phyloP scores from a whole-genome alignment of 2,797 vertebrate species.

The Lepus townsendii region DNA sequence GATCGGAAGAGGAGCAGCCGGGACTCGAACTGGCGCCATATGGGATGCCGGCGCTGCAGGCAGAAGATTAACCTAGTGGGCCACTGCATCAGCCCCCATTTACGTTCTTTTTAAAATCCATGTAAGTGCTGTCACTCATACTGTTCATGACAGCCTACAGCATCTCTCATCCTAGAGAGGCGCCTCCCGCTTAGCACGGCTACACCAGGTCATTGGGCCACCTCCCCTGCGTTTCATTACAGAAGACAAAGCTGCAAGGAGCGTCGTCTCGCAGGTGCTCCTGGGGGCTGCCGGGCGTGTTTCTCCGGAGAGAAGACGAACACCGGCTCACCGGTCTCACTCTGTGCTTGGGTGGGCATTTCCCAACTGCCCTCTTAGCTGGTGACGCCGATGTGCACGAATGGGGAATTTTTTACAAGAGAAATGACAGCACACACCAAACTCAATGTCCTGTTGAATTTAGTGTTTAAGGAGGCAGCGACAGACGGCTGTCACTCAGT shows the following conservation, averaged over 20 bases:
- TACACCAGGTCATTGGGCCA: background rate
- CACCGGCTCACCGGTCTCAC: background rate
- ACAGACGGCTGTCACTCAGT: too few relatives aligned
- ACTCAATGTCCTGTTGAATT: background rate
- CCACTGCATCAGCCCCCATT: background rate
- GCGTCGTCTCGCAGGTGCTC: background rate
- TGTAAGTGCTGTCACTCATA: background rate
- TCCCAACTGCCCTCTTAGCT: background rate
- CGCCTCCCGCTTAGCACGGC: background rate
- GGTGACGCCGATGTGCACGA: background rate
- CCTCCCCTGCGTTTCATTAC: background rate
- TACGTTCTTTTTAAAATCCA: background rate
- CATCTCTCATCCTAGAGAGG: background rate
- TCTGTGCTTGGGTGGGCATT: background rate
- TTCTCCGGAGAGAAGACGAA: background rate
- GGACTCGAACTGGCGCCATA: too few relatives aligned
- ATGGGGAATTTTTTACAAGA: background rate
- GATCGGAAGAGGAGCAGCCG: too few relatives aligned
- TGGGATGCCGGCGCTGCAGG: too few relatives aligned
- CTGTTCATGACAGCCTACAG: background rate
- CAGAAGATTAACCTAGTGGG: too few relatives aligned
- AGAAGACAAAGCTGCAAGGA: background rate
- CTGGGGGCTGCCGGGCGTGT: background rate
- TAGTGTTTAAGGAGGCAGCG: background rate
- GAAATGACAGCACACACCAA: background rate